Conservation (phyloP, 2,888 invertebrate species). For the Apamea epomidion region DNA sequence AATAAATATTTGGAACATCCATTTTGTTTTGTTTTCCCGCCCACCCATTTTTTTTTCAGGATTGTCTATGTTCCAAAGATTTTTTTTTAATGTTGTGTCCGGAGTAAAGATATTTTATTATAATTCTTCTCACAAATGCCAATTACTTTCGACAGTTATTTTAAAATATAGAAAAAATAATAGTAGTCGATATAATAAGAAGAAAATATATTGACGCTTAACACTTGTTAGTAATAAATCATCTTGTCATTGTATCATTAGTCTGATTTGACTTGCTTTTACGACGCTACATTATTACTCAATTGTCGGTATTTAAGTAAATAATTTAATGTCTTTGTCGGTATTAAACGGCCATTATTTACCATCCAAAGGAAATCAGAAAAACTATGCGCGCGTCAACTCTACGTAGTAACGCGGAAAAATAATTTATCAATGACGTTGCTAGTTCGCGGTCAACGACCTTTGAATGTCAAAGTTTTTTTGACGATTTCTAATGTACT, state of each 20-base stretch:
- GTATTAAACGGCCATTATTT: conserved; percentile 55
- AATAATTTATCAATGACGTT: conserved; percentile 43
- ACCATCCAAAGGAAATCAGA: conserved; percentile 47
- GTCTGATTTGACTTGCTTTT: conserved; percentile 53
- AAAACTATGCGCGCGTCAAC: conserved; percentile 42
- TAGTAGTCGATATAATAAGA: conserved; percentile 6
- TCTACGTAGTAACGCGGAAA: conserved; percentile 23
- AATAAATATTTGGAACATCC: conserved; percentile 89
- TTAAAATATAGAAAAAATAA: conserved; percentile 37
- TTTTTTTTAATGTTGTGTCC: conserved; percentile 56
- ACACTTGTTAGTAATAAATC: conserved; percentile 59
- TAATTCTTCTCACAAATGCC: conserved; percentile 22
- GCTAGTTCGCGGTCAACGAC: conserved; percentile 31
- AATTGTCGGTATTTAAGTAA: conserved; percentile 58
- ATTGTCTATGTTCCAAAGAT: conserved; percentile 20
- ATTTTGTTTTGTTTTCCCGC: conserved; percentile 63
- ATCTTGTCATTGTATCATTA: conserved; percentile 44
- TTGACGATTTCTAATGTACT: conserved; percentile 26
- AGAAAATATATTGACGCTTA: conserved; percentile 34
- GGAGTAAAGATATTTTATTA: conserved; percentile 20
- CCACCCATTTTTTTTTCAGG: conserved; percentile 24
- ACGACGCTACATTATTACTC: conserved; percentile 52
- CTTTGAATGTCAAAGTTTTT: conserved; percentile 35
- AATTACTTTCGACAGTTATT: conserved; percentile 36
- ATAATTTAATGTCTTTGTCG: conserved; percentile 47